Base-by-base conservation (phyloP, 2,888 invertebrate genomes). In the Abscondita cerata region DNA sequence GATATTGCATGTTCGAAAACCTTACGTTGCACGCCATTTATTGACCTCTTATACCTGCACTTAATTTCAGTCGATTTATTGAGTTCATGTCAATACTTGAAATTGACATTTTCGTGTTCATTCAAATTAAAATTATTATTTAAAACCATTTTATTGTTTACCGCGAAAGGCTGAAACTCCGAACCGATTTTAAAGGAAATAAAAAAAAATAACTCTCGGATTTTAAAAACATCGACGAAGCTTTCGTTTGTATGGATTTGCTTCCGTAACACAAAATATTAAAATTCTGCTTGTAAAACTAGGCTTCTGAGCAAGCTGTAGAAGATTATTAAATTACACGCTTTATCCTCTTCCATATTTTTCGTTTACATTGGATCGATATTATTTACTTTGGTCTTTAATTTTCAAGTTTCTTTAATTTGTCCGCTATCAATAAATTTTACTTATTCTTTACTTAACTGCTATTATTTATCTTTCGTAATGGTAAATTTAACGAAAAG, bases 291-390 rank as follows among this genome's bases (percentile, higher is more conserved):
- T 44, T 44, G 44, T 16, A 44, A 18, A 44, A 44, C 18, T 44
- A 18, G 44, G 44, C 44, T 44, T 44, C 44, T 44, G 44, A 44
- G 44, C 44, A 44, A 44, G 44, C 44, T 44, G 44, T 6, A 44
- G 18, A 44, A 44, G 44, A 44, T 44, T 44, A 44, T 44, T 44
- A 44, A 44, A 44, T 44, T 44, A 44, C 44, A 44, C 16, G 44
- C 44, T 44, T 44, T 44, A 44, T 41, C 44, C 44, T 19, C 19
- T 18, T 41, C 16, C 19, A 44, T 19, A 44, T 44, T 44, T 44
- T 44, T 15, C 44, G 44, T 44, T 44, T 44, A 44, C 44, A 44
- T 44, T 44, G 44, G 44, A 19, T 44, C 44, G 44, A 44, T 44
- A 44, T 44, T 44, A 44, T 44, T 44, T 44, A 44, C 44, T 44